Base-by-base conservation (phyloP, 2,113 vertebrate genomes). In the Andinoacara biseriatus region DNA sequence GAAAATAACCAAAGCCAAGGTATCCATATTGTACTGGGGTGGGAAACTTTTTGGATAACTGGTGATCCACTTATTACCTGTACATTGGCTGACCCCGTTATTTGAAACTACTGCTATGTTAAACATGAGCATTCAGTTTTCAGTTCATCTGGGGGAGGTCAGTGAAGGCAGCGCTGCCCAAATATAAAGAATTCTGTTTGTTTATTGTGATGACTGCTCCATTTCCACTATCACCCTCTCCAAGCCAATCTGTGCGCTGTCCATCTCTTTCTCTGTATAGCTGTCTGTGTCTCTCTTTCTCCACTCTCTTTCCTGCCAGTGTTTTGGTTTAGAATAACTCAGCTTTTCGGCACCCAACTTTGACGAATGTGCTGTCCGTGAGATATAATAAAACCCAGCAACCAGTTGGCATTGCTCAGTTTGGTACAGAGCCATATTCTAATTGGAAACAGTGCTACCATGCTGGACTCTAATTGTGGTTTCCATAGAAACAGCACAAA, bases 401-500 rank as follows among this genome's bases (percentile, higher is more conserved):
- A 84, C 72, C 80, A 75, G 57, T 90, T 90, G 91, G 81, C 79
- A 46, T 81, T 75, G 74, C 74, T 83, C 2, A 40, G 63, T 72
- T 76, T 85, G 86, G 78, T 83, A 40, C 56, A 72, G 33, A 84
- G 88, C 85, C 76, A 81, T 52, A 74, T 78, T 83, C 72, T 91
- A 88, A 91, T 89, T 91, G 80, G 79, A 90, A 88, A 82, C 72
- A 77, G 80, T 76, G 82, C 31, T 65, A 78, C 80, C 60, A 17
- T 74, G 35, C 75, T 76, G 86, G 80, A 87, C 87, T 86, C 65
- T 86, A 92, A 91, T 93, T 90, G 82, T 69, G 31, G 85, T 90
- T 82, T 69, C 90, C 82, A 80, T 87, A 83, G 91, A 31, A 91
- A 91, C 89, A 29, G 57, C 76, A 87, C 75, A 77, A 81, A 85